Evolutionary conservation across 2,888 invertebrate genomes (phyloP), one percentile per base, ranked within the genome.

Genomic region (Nephrotoma flavescens): DNA sequence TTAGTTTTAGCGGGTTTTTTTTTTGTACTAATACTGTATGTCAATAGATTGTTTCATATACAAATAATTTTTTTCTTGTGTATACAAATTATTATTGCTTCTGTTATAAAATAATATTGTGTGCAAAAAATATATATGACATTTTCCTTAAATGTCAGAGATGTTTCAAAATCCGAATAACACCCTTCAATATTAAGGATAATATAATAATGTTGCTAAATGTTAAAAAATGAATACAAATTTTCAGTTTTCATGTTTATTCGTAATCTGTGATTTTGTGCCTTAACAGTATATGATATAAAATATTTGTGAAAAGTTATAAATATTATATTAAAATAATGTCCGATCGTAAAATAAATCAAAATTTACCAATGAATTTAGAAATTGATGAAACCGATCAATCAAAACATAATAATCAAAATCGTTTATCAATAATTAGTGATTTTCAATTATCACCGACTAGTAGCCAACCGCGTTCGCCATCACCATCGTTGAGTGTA

Each of bases 351-450:
- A 85, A 44, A 44, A 19, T 44, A 85, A 85, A 84, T 84, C 41
- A 84, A 84, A 84, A 84, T 42, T 6, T 44, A 85, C 85, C 44
- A 11, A 31, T 19, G 19, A 42, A 85, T 19, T 85, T 85, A 19
- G 85, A 85, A 19, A 44, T 85, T 85, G 85, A 85, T 19, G 19
- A 44, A 45, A 12, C 6, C 4, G 31, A 42, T 84, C 41, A 41
- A 84, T 15, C 41, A 42, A 84, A 42, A 42, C 42, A 84, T n/a
- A 84, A 84, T 84, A 84, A 84, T 84, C 84, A 84, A 84, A 84
- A 84, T 42, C 84, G 84, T 84, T 42, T 84, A 84, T 84, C 84
- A n/a, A 84, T 84, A n/a, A 84, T 84, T 15, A 84, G 84, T 84
- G 84, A 84, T 41, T 41, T 83, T 42, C 42, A 42, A 42, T 42